A percentile compares a stretch with the other conserved stretches of the same genome.
Conservation (phyloP, 2,113 vertebrate species). For the Hylia prasina region DNA sequence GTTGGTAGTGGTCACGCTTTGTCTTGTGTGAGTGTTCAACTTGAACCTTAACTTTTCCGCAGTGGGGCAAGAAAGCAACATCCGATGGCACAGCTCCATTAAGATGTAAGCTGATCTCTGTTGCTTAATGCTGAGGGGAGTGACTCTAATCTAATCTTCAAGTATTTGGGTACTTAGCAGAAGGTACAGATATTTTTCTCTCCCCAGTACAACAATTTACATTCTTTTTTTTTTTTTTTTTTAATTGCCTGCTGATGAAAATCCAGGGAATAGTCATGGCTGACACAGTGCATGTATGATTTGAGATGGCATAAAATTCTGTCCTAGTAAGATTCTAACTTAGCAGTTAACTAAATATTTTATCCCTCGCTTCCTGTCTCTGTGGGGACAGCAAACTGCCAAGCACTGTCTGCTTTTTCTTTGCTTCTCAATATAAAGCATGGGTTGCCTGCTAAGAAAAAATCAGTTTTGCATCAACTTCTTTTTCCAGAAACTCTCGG, state of each 20-base stretch:
- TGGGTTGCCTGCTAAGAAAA: background rate
- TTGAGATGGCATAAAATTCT: background rate
- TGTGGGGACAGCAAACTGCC: background rate
- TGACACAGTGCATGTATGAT: background rate
- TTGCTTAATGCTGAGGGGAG: background rate
- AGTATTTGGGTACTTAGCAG: background rate
- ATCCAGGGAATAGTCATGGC: background rate
- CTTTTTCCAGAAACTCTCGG: background rate
- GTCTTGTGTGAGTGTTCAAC: background rate
- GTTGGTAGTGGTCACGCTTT: background rate
- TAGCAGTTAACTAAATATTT: background rate
- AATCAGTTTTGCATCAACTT: background rate
- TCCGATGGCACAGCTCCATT: background rate
- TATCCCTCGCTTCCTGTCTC: background rate
- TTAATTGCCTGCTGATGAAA: background rate
- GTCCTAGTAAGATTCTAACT: background rate
- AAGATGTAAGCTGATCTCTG: background rate
- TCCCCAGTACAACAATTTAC: background rate
- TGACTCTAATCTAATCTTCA: background rate
- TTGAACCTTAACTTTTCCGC: background rate
- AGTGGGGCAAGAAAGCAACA: background rate
- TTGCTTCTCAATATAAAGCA: background rate
- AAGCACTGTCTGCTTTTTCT: background rate
- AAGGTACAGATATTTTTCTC: background rate
- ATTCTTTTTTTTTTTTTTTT: background rate